These are phyloP conservation scores for Rhadina sibilatrix DNA, from an alignment of 2,113 vertebrate species.

Conservation along the genomic window DNA sequence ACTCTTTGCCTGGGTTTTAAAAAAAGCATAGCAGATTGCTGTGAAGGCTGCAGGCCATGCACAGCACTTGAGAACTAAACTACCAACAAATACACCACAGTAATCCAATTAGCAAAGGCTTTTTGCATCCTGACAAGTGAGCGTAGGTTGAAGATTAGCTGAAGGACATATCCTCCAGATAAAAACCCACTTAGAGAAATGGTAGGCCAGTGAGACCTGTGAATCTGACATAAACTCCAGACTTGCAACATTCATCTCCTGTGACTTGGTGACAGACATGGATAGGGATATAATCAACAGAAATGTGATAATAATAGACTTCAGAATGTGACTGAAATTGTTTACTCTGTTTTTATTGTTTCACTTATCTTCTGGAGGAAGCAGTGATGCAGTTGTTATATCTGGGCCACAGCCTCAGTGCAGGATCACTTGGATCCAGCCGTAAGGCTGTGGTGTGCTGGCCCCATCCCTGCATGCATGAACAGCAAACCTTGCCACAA, in stretches of 20 bases:
- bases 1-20: background rate
- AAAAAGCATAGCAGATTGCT: constrained; percentile 2
- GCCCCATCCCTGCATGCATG: fast-evolving
- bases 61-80: background rate
- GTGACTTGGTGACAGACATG: background rate
- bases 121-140: background rate
- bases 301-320: background rate
- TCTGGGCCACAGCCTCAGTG: background rate
- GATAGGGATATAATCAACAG: background rate
- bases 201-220: background rate
- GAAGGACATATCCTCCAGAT: background rate
- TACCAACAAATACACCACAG: background rate
- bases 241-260: background rate
- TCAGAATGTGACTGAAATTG: background rate
- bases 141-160: background rate
- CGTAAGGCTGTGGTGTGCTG: background rate
- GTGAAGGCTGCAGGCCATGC: background rate
- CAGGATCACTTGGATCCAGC: background rate
- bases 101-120: background rate
- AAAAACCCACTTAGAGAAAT: background rate
- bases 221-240: background rate
- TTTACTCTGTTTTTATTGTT: background rate
- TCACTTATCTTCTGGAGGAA: background rate
- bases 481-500: background rate
- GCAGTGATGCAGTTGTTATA: background rate